Evolutionary conservation across 1,140 invertebrate genomes (phyloP).

Genomic region (Magallana ariakensis): DNA sequence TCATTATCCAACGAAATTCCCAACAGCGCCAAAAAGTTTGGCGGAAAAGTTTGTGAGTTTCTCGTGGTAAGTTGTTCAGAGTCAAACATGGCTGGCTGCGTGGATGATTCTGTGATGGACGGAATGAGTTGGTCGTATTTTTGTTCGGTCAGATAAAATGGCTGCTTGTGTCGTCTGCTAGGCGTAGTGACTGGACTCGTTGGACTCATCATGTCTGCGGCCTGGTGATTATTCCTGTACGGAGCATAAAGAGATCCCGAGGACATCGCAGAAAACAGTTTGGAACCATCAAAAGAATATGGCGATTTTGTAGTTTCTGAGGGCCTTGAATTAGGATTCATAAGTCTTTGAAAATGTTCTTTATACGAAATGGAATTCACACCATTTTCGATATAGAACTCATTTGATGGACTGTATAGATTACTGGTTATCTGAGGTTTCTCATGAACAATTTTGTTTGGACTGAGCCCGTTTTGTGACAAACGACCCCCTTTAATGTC

Average conservation of each 20-base stretch:
- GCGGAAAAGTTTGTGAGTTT: not conserved
- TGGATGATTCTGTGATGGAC: slow-evolving; percentile 11
- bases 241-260: not conserved
- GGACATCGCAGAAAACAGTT: not conserved
- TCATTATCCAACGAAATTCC: not conserved
- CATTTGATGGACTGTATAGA: slow-evolving; percentile 29
- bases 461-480: not conserved
- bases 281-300: slow-evolving; percentile 8
- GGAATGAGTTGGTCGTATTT: not conserved
- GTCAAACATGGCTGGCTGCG: slow-evolving; percentile 7
- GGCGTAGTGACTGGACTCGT: not conserved
- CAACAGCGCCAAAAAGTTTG: not conserved
- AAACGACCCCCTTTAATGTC: not conserved
- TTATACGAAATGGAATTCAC: slow-evolving; percentile 18
- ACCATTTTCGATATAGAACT: slow-evolving; percentile 18
- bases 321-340: not conserved
- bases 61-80: not conserved
- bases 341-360: not conserved
- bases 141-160: not conserved
- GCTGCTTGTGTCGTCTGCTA: not conserved
- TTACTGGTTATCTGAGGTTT: slow-evolving; percentile 3
- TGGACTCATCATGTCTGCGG: not conserved
- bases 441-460: not conserved
- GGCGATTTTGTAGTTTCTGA: not conserved
- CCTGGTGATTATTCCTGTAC: not conserved